Conservation (phyloP, 2,113 vertebrate genomes). For the Rostratula benghalensis region DNA sequence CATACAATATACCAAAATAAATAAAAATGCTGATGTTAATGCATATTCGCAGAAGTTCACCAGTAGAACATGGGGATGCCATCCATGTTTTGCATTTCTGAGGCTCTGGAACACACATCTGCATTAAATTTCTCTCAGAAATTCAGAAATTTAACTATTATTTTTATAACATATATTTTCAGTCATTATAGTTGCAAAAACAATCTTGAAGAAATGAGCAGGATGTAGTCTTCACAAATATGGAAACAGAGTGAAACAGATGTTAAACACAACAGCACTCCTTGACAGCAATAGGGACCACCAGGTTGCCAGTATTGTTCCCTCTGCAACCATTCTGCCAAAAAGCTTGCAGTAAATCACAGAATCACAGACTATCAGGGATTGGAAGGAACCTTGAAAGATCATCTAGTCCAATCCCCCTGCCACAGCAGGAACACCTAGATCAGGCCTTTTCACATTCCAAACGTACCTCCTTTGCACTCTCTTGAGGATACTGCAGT, state of each 20-base stretch:
- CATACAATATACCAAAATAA: neutral
- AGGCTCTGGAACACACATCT: neutral
- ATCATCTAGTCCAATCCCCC: no score
- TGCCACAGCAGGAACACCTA: no score
- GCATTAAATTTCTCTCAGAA: neutral
- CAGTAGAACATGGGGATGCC: neutral
- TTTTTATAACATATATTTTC: neutral
- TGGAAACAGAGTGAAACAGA: neutral
- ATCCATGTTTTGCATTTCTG: neutral
- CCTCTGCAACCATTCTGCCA: neutral
- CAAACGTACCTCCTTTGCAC: neutral
- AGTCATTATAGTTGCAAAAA: neutral
- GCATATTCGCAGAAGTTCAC: neutral
- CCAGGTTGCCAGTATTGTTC: neutral
- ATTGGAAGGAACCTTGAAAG: no score
- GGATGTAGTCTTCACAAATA: neutral
- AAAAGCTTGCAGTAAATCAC: neutral
- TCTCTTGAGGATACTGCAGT: neutral
- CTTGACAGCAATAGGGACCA: neutral
- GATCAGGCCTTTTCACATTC: neutral
- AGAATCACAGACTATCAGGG: no score
- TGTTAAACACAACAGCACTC: neutral
- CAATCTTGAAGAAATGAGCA: neutral
- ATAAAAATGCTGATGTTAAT: neutral
- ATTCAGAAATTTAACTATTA: neutral